These are phyloP conservation scores for Caenorhabditis becei DNA, from an alignment of 2,888 invertebrate species.

Conservation along the genomic window DNA sequence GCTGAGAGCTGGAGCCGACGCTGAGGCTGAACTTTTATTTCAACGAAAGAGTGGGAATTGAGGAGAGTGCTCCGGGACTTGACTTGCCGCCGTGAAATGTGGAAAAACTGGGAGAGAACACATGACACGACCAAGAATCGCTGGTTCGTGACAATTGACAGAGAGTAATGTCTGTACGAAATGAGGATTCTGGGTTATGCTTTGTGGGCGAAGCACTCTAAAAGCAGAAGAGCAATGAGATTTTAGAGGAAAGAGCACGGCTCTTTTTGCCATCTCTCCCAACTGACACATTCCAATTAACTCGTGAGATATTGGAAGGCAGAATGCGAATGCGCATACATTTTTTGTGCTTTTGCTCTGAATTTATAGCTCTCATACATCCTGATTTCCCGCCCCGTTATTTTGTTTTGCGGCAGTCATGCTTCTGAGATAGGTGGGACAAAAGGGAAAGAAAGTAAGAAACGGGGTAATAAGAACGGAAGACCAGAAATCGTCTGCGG, in stretches of 20 bases:
- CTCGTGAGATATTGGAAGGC: constrained; percentile 3
- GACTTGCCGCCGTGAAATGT: too few relatives aligned
- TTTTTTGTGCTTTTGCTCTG: background rate
- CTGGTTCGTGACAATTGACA: too few relatives aligned
- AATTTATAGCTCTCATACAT: constrained; percentile 5
- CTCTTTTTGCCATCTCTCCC: background rate
- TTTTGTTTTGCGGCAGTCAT: background rate
- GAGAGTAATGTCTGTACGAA: too few relatives aligned
- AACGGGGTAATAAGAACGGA: background rate
- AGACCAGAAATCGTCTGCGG: too few relatives aligned
- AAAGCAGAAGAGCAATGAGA: background rate
- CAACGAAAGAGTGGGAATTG: too few relatives aligned
- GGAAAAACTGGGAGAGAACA: too few relatives aligned
- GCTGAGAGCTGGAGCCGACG: too few relatives aligned
- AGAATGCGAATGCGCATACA: background rate
- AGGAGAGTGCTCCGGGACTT: too few relatives aligned
- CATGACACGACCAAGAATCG: too few relatives aligned
- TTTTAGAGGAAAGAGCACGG: constrained; percentile 2
- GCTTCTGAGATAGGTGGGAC: background rate
- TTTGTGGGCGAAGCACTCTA: too few relatives aligned
- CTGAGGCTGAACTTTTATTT: too few relatives aligned
- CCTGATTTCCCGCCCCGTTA: background rate
- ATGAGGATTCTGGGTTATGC: too few relatives aligned
- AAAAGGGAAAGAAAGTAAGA: background rate
- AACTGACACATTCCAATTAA: constrained; percentile 3